Evolutionary conservation across 2,888 invertebrate genomes (phyloP).

Genomic region (Elegia similella): DNA sequence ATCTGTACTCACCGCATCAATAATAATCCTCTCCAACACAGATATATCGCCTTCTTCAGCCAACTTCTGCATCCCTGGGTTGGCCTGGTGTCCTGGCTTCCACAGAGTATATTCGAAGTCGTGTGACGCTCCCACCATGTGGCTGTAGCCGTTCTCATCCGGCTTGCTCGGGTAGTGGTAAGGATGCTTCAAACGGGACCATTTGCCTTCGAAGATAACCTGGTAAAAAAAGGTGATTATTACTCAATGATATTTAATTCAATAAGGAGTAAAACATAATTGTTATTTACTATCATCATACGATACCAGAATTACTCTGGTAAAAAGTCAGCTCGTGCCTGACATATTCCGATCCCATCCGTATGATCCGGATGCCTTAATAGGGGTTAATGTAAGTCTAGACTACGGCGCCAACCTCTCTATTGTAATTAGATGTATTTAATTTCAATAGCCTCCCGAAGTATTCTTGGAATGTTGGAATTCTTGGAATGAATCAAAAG

Average conservation of each 20-base stretch:
- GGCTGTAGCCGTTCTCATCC: slow-evolving; percentile 65
- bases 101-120: slow-evolving; percentile 50
- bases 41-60: slow-evolving; percentile 51
- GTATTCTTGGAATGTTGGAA: too few species aligned
- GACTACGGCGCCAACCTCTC: too few species aligned
- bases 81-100: slow-evolving; percentile 52
- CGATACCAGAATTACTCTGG: too few species aligned
- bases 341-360: too few species aligned
- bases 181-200: slow-evolving; percentile 68
- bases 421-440: too few species aligned
- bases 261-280: too few species aligned
- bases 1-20: slow-evolving; percentile 43
- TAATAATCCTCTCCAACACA: slow-evolving; percentile 55
- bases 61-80: slow-evolving; percentile 45
- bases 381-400: too few species aligned
- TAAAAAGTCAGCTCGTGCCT: too few species aligned
- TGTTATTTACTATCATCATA: too few species aligned
- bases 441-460: too few species aligned
- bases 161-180: slow-evolving; percentile 63
- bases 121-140: slow-evolving; percentile 71
- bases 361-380: too few species aligned
- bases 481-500: too few species aligned
- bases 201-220: slow-evolving; percentile 65
- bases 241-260: not conserved
- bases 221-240: slow-evolving; percentile 25